These are phyloP conservation scores for Uloborus diversus DNA, from an alignment of 1,140 invertebrate species.

Conservation along the genomic window DNA sequence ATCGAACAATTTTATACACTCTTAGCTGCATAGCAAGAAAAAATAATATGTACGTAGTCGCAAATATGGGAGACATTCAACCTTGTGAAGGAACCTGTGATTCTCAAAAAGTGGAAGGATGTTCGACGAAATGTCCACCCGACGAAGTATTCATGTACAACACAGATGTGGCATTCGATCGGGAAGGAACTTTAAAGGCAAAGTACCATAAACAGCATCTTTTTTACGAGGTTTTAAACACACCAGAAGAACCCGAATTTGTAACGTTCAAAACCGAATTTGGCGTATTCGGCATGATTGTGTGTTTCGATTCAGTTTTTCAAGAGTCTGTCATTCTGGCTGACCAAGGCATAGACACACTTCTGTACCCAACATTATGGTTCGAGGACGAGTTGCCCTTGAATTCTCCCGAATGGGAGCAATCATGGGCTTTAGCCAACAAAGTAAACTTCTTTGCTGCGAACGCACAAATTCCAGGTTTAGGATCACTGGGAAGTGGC, in stretches of 20 bases:
- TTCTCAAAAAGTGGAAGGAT: background rate
- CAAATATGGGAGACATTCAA: slow-evolving; percentile 62
- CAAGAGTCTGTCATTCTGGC: slow-evolving; percentile 60
- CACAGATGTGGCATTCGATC: slow-evolving; percentile 79
- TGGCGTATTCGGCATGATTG: slow-evolving; percentile 76
- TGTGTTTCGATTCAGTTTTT: slow-evolving; percentile 76
- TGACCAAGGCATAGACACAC: slow-evolving; percentile 71
- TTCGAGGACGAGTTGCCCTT: slow-evolving; percentile 77
- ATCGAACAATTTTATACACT: background rate
- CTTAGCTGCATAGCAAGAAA: slow-evolving; percentile 31
- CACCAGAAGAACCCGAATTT: slow-evolving; percentile 67
- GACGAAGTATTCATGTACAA: slow-evolving; percentile 73
- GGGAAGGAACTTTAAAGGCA: slow-evolving; percentile 70
- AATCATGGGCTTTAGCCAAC: slow-evolving; percentile 69
- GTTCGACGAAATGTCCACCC: slow-evolving; percentile 59
- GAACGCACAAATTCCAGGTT: slow-evolving; percentile 68
- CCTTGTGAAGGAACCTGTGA: slow-evolving; percentile 1
- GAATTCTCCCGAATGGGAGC: slow-evolving; percentile 68
- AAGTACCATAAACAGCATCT: slow-evolving; percentile 84
- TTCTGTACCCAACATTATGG: slow-evolving; percentile 79
- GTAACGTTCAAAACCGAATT: slow-evolving; percentile 71
- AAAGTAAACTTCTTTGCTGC: slow-evolving; percentile 71
- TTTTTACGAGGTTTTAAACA: slow-evolving; percentile 71
- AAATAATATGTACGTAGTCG: slow-evolving; percentile 29
- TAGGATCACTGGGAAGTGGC: slow-evolving; percentile 56